Percentiles rank a stretch among this genome's conserved stretches.
Conservation (phyloP, 2,888 invertebrate genomes). For the Drosophila neoperkinsi region DNA sequence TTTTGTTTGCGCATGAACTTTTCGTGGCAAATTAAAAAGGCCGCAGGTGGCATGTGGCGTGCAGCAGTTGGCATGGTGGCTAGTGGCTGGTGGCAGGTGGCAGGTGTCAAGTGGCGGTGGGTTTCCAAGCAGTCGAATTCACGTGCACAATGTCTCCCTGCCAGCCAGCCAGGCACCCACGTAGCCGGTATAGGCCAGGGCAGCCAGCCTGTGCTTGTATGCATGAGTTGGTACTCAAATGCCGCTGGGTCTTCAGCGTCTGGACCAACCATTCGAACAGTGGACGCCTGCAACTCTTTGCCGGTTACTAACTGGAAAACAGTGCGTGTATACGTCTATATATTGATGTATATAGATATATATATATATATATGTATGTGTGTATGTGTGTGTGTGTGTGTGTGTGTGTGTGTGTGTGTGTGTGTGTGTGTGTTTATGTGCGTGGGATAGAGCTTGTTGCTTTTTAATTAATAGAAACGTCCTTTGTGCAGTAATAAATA, state of each 20-base stretch:
- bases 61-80: slow-evolving; percentile 22
- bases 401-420: slow-evolving; percentile 8
- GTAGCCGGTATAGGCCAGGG: neutral
- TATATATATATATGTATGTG: neutral
- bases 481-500: slow-evolving; percentile 84
- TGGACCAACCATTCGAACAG: slow-evolving; percentile 58
- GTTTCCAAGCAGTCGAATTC: slow-evolving; percentile 57
- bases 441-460: slow-evolving; percentile 75
- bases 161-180: neutral
- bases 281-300: slow-evolving; percentile 53
- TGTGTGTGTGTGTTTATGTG: slow-evolving; percentile 1
- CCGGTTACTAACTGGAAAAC: slow-evolving; percentile 37
- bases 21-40: slow-evolving; percentile 81
- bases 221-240: slow-evolving; percentile 61
- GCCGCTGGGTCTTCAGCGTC: slow-evolving; percentile 65
- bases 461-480: slow-evolving; percentile 85
- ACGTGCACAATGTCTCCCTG: slow-evolving; percentile 10
- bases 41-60: slow-evolving; percentile 72
- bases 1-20: slow-evolving; percentile 75
- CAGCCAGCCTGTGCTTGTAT: slow-evolving; percentile 37
- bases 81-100: slow-evolving; percentile 28
- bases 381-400: slow-evolving; percentile 13
- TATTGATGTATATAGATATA: neutral
- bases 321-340: slow-evolving; percentile 16
- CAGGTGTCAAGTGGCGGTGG: slow-evolving; percentile 42